phyloP scores from a whole-genome alignment of 2,113 vertebrate genomes.

The Trematocara nigrifrons region DNA sequence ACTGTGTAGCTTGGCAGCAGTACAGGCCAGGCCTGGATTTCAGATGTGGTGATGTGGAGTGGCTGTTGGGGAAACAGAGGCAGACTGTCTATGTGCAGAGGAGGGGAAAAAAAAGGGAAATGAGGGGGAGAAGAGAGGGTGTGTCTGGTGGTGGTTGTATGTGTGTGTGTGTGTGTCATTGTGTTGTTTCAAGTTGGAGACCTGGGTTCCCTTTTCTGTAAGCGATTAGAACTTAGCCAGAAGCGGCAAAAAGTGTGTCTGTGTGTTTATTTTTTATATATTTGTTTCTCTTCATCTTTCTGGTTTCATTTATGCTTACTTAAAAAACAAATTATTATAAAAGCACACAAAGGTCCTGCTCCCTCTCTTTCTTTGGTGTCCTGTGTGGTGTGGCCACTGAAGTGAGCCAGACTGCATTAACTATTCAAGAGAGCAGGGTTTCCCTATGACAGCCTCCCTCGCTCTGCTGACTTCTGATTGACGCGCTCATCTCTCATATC shows the following conservation, averaged over 20 bases:
- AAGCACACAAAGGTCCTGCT: not conserved
- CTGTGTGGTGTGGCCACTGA: constrained; percentile 43
- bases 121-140: not conserved
- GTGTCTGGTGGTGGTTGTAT: constrained; percentile 35
- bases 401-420: constrained; percentile 57
- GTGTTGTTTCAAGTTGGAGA: constrained; percentile 38
- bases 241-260: not conserved
- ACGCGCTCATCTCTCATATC: constrained; percentile 46
- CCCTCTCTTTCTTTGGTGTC: constrained; percentile 18
- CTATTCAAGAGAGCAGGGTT: constrained; percentile 62
- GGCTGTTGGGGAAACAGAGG: constrained; percentile 38
- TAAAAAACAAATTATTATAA: not conserved
- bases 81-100: not conserved
- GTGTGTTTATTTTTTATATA: not conserved
- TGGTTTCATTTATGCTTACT: not conserved
- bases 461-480: constrained; percentile 57
- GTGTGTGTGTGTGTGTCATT: constrained; percentile 38
- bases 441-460: constrained; percentile 39
- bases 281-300: not conserved
- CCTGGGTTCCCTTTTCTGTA: constrained; percentile 47
- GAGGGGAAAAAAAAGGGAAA: not conserved
- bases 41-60: constrained; percentile 40
- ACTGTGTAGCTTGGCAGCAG: constrained; percentile 38
- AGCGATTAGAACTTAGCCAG: constrained; percentile 2
- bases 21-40: constrained; percentile 32